A percentile compares a stretch with the other conserved stretches of the same genome.
phyloP scores from a whole-genome alignment of 2,113 vertebrate genomes.

The Onychostruthus taczanowskii region DNA sequence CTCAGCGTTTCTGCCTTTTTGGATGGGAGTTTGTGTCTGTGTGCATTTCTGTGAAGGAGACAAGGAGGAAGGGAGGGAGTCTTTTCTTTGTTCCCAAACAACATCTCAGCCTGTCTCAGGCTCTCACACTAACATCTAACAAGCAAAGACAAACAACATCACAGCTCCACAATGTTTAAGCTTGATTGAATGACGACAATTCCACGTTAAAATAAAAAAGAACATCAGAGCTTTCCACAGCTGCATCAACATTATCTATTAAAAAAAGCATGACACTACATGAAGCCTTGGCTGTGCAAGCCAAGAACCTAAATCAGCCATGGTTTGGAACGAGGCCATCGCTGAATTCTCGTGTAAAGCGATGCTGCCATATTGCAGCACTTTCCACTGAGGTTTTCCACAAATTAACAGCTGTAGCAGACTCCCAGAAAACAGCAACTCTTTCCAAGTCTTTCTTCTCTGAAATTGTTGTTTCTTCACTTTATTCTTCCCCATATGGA shows the following conservation, averaged over 20 bases:
- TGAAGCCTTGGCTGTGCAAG: conserved; percentile 31
- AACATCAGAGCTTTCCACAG: conserved; percentile 65
- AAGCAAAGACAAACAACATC: conserved; percentile 57
- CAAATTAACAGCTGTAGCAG: conserved; percentile 74
- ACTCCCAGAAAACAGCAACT: conserved; percentile 58
- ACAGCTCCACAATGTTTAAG: conserved; percentile 1
- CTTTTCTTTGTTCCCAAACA: conserved; percentile 37
- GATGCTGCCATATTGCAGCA: conserved; percentile 66
- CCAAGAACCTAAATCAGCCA: conserved; percentile 56
- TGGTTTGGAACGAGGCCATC: conserved; percentile 60
- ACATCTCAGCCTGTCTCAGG: not conserved
- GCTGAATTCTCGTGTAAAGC: conserved; percentile 47
- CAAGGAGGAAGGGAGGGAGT: not conserved
- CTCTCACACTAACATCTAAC: conserved; percentile 40
- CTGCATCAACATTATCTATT: conserved; percentile 68
- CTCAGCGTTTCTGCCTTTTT: not conserved
- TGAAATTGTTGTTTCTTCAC: conserved; percentile 52
- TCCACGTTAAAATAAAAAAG: conserved; percentile 31
- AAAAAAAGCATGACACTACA: conserved; percentile 56
- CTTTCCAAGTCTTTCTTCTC: conserved; percentile 73
- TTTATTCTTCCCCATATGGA: conserved; percentile 56
- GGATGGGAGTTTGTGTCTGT: not conserved
- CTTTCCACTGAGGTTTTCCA: conserved; percentile 73
- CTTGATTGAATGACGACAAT: conserved; percentile 43
- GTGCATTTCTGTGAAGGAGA: not conserved